Conservation (phyloP, 2,113 vertebrate genomes). For the Hydropotes inermis region DNA sequence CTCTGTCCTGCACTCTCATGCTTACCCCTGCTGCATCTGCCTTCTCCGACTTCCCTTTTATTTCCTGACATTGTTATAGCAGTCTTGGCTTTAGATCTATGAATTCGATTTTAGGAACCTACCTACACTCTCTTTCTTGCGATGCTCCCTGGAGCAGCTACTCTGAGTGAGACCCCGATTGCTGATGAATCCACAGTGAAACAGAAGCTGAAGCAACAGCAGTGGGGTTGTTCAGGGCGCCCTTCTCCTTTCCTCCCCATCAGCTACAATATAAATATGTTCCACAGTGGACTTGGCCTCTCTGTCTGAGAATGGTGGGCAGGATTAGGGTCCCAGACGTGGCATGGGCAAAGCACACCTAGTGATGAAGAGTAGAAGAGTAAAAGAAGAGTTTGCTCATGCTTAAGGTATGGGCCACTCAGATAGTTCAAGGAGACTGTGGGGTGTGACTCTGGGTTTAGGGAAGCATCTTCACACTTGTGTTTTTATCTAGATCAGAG, state of each 20-base stretch:
- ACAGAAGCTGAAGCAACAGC: too few species aligned
- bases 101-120: background rate
- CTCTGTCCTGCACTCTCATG: background rate
- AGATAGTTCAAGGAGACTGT: background rate
- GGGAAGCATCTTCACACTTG: background rate
- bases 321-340: background rate
- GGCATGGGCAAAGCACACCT: background rate
- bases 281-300: background rate
- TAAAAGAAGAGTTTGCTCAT: background rate
- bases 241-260: background rate
- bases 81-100: background rate
- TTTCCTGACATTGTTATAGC: background rate
- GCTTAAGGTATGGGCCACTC: background rate
- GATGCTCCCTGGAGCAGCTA: background rate
- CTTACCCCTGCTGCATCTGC: background rate
- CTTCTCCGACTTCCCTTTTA: background rate
- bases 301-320: background rate
- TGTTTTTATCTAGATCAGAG: background rate
- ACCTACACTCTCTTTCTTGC: background rate
- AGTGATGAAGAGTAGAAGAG: background rate
- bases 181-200: background rate
- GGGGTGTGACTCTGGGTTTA: background rate
- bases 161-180: background rate
- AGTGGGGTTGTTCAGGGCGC: background rate
- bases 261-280: background rate